Evolutionary conservation across 2,797 vertebrate species (phyloP).

Genomic region (Neosilurus hyrtlii): DNA sequence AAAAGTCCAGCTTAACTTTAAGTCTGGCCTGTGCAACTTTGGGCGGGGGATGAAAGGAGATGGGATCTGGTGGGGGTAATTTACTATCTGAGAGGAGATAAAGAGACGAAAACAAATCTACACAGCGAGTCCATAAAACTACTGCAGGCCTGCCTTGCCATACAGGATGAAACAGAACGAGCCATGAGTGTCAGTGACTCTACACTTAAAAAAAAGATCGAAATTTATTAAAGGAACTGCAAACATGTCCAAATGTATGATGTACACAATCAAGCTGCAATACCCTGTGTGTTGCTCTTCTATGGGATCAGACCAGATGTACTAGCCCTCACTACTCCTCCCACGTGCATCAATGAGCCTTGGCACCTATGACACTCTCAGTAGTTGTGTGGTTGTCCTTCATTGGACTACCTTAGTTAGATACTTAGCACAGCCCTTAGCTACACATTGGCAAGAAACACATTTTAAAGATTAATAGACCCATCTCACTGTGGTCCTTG

Average conservation of each 20-base stretch:
- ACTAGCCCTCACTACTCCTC: too few relatives aligned
- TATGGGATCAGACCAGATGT: too few relatives aligned
- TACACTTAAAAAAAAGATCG: neutral
- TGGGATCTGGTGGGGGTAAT: slow-evolving; percentile 54
- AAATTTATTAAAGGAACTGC: slow-evolving; percentile 8
- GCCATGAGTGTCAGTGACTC: neutral
- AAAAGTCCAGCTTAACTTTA: slow-evolving; percentile 55
- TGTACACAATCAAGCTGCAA: too few relatives aligned
- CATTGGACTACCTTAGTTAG: too few relatives aligned
- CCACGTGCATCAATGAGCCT: too few relatives aligned
- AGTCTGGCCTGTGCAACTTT: slow-evolving; percentile 53
- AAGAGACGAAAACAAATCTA: slow-evolving; percentile 55
- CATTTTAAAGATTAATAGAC: too few relatives aligned
- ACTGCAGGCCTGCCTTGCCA: slow-evolving; percentile 30
- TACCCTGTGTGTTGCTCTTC: too few relatives aligned
- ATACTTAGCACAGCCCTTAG: too few relatives aligned
- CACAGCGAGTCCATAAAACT: slow-evolving; percentile 45
- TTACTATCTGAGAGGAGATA: slow-evolving; percentile 55
- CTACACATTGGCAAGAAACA: too few relatives aligned
- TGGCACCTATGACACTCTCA: too few relatives aligned
- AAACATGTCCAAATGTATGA: neutral
- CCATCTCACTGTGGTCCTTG: too few relatives aligned
- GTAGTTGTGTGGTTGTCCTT: too few relatives aligned
- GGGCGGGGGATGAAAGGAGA: slow-evolving; percentile 55
- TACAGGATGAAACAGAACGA: slow-evolving; percentile 26